Evolutionary conservation across 1,140 invertebrate species (phyloP).

Genomic region (Caerostris extrusa): DNA sequence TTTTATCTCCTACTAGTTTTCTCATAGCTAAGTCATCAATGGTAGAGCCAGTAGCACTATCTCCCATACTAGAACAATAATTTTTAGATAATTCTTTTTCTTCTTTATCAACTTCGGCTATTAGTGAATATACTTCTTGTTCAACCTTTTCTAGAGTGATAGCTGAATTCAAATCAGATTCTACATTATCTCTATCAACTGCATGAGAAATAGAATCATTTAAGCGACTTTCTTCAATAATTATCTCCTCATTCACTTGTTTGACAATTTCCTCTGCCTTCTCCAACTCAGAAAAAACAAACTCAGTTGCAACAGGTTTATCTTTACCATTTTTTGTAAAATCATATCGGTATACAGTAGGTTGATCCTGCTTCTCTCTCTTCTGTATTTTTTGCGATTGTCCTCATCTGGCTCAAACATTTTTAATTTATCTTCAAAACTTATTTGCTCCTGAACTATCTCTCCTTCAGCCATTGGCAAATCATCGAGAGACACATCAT

Average conservation of each 20-base stretch:
- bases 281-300: conserved; percentile 49
- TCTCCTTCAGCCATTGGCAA: conserved; percentile 80
- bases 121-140: conserved; percentile 75
- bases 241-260: conserved; percentile 83
- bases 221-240: conserved; percentile 78
- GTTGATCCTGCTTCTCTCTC: conserved; percentile 66
- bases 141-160: conserved; percentile 67
- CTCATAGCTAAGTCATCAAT: not conserved
- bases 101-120: conserved; percentile 74
- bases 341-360: conserved; percentile 70
- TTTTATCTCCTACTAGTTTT: not conserved
- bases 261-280: conserved; percentile 83
- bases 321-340: conserved; percentile 57
- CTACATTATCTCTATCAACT: not conserved
- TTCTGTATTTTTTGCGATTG: conserved; percentile 68
- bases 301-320: conserved; percentile 34
- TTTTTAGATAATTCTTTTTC: conserved; percentile 55
- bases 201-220: conserved; percentile 17
- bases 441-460: conserved; percentile 83
- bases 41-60: not conserved
- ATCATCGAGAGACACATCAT: conserved; percentile 73
- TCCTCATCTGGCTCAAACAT: conserved; percentile 75
- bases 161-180: conserved; percentile 44
- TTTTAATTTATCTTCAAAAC: conserved; percentile 75
- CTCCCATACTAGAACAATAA: not conserved